These are phyloP conservation scores for Drosophila kanapiae DNA, from an alignment of 1,140 invertebrate species.

Conservation along the genomic window DNA sequence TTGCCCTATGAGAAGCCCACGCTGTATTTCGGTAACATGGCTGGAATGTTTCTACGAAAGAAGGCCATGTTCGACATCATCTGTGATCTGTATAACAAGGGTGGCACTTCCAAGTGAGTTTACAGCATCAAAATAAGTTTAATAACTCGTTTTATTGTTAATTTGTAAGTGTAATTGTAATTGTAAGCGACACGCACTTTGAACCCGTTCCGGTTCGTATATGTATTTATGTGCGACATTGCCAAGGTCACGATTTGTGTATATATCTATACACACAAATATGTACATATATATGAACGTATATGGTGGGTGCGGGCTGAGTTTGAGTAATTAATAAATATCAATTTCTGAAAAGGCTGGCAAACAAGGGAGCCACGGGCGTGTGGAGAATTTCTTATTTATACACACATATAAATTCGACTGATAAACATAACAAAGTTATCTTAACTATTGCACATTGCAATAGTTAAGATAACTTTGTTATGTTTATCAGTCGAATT, in stretches of 20 bases:
- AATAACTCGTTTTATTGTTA: neutral
- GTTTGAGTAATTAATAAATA: conserved; percentile 17
- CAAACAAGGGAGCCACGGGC: too few relatives aligned
- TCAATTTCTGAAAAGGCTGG: neutral
- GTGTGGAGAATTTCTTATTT: neutral
- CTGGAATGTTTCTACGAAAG: conserved; percentile 40
- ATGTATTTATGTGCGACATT: conserved; percentile 13
- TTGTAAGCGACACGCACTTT: conserved; percentile 12
- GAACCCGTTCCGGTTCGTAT: conserved; percentile 3
- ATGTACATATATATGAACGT: neutral
- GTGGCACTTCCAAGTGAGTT: conserved; percentile 63
- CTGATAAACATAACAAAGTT: conserved; percentile 15
- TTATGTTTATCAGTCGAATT: conserved; percentile 20
- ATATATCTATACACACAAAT: conserved; percentile 2
- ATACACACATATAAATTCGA: neutral
- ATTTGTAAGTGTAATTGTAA: neutral
- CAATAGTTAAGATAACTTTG: neutral
- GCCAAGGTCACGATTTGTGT: conserved; percentile 24
- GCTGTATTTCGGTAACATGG: conserved; percentile 66
- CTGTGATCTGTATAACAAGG: conserved; percentile 62
- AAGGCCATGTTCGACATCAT: conserved; percentile 67
- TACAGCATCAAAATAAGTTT: neutral
- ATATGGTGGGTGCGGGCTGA: conserved; percentile 28
- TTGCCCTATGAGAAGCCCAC: conserved; percentile 61
- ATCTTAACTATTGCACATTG: neutral